phyloP scores from a whole-genome alignment of 2,113 vertebrate species.

The Agelaius phoeniceus region DNA sequence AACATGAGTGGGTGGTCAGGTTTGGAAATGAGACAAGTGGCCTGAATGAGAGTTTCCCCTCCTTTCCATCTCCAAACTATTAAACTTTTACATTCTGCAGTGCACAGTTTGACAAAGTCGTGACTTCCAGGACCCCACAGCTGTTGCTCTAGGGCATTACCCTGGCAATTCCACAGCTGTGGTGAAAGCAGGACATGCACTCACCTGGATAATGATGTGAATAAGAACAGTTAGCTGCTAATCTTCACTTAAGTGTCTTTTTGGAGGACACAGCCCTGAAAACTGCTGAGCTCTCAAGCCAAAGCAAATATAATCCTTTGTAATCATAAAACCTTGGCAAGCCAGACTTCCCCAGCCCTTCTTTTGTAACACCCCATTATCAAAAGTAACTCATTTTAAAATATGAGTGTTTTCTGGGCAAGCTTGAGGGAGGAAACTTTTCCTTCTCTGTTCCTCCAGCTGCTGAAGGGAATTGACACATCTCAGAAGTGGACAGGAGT shows the following conservation, averaged over 20 bases:
- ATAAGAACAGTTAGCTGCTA: not conserved
- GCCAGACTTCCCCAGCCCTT: not conserved
- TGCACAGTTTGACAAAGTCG: not conserved
- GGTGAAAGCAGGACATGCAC: not conserved
- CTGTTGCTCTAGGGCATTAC: not conserved
- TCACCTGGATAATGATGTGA: not conserved
- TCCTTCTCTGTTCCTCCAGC: not conserved
- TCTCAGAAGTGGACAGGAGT: not conserved
- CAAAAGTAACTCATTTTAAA: not conserved
- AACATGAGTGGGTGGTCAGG: conserved; percentile 22
- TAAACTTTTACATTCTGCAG: not conserved
- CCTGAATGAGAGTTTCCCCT: not conserved
- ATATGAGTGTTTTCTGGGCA: not conserved
- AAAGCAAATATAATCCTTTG: not conserved
- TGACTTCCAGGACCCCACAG: not conserved
- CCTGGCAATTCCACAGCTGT: not conserved
- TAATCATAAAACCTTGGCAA: not conserved
- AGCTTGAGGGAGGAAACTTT: not conserved
- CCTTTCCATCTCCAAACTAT: not conserved
- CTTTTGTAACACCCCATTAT: not conserved
- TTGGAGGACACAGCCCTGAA: not conserved
- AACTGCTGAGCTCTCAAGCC: not conserved
- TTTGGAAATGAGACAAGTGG: conserved; percentile 35
- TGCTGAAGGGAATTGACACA: not conserved
- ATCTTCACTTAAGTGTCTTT: not conserved